Evolutionary conservation across 2,113 vertebrate species (phyloP), one percentile per base, ranked within the genome.

Genomic region (Colossoma macropomum): DNA sequence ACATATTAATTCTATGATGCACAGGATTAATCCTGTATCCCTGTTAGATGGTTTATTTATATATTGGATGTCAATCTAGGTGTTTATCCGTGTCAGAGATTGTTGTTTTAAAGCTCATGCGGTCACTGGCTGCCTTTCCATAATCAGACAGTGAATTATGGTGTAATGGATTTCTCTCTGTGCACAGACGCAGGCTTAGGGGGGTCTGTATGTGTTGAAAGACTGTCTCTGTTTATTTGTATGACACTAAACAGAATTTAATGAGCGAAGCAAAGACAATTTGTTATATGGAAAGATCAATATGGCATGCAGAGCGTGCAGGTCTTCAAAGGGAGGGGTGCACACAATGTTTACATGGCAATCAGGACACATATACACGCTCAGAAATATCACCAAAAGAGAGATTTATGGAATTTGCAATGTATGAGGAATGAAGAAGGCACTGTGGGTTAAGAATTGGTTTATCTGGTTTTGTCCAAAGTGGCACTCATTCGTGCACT

Each of bases 171-270:
- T 71, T 71, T 71, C 48, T 79, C 23, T 11, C 34, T 54, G 34
- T 60, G 41, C 34, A 28, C 28, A 16, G 28, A 72, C 32, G 8
- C 1, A 19, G 66, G 74, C 56, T 73, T 25, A n/a, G 66, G 17
- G 54, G 21, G 32, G 13, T 60, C 66, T 69, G 34, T 16, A 65
- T 45, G 62, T 76, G 63, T 28, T 63, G 68, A 38, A 25, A 27
- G 38, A 48, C 5, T 3, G 27, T 62, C 79, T 30, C 30, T 54
- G 60, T 60, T 73, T 74, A 48, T 75, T 82, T 77, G 69, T 48
- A 54, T 45, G 19, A 59, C 60, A 79, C 80, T 81, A 65, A 85
- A 77, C 59, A 34, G 28, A 78, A 72, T 81, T 86, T 82, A 76
- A 73, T 79, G 59, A 82, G 65, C 28, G 50, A 59, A 70, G 25